phyloP scores from a whole-genome alignment of 2,888 invertebrate genomes.

The Lacanobia wlatinum region DNA sequence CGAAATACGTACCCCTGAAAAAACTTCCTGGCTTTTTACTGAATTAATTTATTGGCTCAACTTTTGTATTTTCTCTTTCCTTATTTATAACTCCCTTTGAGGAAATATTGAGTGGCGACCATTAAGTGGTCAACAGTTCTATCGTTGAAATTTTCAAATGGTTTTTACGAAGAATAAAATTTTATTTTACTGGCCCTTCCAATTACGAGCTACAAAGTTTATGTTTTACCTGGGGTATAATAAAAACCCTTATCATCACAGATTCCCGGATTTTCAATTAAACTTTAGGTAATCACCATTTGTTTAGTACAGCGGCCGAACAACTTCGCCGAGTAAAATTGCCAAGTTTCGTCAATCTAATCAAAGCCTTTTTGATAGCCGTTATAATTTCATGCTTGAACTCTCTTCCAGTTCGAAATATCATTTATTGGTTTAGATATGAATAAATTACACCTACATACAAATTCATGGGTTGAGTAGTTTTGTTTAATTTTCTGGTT shows the following conservation, averaged over 20 bases:
- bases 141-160: constrained; percentile 49
- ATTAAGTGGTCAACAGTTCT: constrained; percentile 46
- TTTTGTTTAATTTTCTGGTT: neutral
- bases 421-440: constrained; percentile 20
- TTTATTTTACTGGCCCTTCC: constrained; percentile 72
- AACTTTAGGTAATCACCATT: constrained; percentile 81
- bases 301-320: constrained; percentile 74
- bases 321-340: constrained; percentile 69
- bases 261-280: constrained; percentile 80
- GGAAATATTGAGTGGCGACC: constrained; percentile 34
- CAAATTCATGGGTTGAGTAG: neutral
- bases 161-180: constrained; percentile 60
- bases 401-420: constrained; percentile 41
- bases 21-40: constrained; percentile 22
- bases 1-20: constrained; percentile 31
- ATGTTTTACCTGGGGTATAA: constrained; percentile 76
- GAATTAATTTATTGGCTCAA: constrained; percentile 38
- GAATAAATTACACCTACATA: constrained; percentile 16
- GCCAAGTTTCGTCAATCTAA: constrained; percentile 75
- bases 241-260: constrained; percentile 79
- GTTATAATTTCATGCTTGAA: constrained; percentile 65
- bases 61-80: constrained; percentile 39
- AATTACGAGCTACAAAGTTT: constrained; percentile 75
- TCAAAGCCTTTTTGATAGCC: constrained; percentile 73
- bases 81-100: constrained; percentile 18